These are phyloP conservation scores for Ephydatia muelleri DNA, from an alignment of 37 sponge, comb jelly and placozoan species.

Conservation along the genomic window DNA sequence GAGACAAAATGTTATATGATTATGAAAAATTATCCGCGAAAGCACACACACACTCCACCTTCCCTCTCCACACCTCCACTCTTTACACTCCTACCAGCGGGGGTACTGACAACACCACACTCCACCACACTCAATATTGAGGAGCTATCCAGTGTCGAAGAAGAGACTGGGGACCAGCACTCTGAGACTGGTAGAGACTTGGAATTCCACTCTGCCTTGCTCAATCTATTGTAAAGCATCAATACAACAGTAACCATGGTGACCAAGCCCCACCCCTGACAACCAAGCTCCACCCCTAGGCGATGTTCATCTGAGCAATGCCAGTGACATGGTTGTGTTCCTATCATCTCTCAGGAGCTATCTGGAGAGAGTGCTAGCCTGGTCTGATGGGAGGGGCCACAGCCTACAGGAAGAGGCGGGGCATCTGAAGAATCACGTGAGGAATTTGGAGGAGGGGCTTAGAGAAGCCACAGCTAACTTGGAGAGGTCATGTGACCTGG, in stretches of 20 bases:
- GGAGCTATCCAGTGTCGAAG: not conserved
- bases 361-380: not conserved
- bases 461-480: not conserved
- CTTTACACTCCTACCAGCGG: no score
- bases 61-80: not conserved
- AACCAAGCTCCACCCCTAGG: not conserved
- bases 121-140: not conserved
- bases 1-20: no score
- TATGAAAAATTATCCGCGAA: no score
- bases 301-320: not conserved
- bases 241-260: not conserved
- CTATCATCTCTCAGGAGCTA: not conserved
- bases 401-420: conserved; percentile 15
- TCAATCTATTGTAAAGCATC: not conserved
- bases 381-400: not conserved
- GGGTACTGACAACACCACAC: no score
- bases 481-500: conserved; percentile 5
- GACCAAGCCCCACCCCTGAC: no score
- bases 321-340: not conserved
- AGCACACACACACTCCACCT: no score
- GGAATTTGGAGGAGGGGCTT: not conserved
- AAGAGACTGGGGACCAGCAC: not conserved
- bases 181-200: not conserved
- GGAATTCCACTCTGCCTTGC: not conserved
- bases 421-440: conserved; percentile 26